A percentile compares a stretch with the other conserved stretches of the same genome.
These are phyloP conservation scores for Mycalesis mineus DNA, from an alignment of 2,888 invertebrate genomes.

Conservation along the genomic window DNA sequence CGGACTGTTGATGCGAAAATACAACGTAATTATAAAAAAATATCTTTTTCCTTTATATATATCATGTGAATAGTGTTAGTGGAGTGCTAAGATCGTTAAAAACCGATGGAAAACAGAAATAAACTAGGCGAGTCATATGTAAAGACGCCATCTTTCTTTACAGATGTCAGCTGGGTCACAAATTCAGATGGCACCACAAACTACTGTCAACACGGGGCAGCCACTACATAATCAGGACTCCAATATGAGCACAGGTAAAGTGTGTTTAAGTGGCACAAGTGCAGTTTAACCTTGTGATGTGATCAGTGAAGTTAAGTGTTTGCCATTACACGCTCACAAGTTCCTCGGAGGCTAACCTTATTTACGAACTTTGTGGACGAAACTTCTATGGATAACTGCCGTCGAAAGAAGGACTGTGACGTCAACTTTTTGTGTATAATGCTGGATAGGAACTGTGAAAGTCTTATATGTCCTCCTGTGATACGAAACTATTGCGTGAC, in stretches of 20 bases:
- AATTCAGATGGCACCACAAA: slow-evolving; percentile 98
- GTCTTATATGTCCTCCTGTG: slow-evolving; percentile 63
- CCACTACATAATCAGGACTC: slow-evolving; percentile 96
- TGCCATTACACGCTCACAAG: slow-evolving; percentile 38
- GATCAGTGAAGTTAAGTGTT: slow-evolving; percentile 65
- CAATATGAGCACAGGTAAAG: slow-evolving; percentile 96
- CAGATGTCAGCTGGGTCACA: slow-evolving; percentile 98
- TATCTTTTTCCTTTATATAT: slow-evolving; percentile 43
- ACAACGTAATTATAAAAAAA: slow-evolving; percentile 45
- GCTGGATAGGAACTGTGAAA: slow-evolving; percentile 73
- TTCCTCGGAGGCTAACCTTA: slow-evolving; percentile 50
- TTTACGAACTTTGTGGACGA: slow-evolving; percentile 47
- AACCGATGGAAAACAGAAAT: slow-evolving; percentile 41
- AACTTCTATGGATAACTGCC: slow-evolving; percentile 57
- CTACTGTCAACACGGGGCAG: slow-evolving; percentile 89
- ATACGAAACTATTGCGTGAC: slow-evolving; percentile 59
- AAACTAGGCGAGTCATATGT: slow-evolving; percentile 74
- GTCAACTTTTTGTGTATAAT: slow-evolving; percentile 67
- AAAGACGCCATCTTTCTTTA: slow-evolving; percentile 80
- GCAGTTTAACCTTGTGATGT: slow-evolving; percentile 55
- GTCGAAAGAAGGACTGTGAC: slow-evolving; percentile 67
- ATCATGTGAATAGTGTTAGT: slow-evolving; percentile 51
- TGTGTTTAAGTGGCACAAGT: slow-evolving; percentile 66
- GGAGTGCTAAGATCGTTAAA: slow-evolving; percentile 37
- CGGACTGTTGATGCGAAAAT: slow-evolving; percentile 49